Base-by-base conservation (phyloP, 2,113 vertebrate genomes). In the Hippocampus comes region DNA sequence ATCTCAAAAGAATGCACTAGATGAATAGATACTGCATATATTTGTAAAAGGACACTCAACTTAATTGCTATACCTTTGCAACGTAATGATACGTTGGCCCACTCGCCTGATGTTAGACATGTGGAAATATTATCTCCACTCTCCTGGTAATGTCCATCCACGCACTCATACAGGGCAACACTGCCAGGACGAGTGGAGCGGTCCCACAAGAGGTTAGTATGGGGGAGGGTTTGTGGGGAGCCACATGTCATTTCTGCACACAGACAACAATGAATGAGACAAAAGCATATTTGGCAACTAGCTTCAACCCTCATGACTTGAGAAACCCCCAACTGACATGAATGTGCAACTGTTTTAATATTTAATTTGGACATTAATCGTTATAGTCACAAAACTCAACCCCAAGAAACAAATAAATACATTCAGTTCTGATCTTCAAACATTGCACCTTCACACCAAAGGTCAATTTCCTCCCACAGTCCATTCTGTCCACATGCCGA, bases 391-490 rank as follows among this genome's bases (percentile, higher is more conserved):
- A 9, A 63, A 63, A 63, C 17, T 18, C 30, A 10, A 48, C 46
- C 17, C 43, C 9, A 67, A 27, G 23, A 55, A 34, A 21, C 21
- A 68, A 41, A 51, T 23, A 8, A 12, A 25, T 67, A 17, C 10
- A 57, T 18, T 42, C 10, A 57, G 38, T 8, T 43, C 25, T 51
- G 25, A 30, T 27, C 46, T 46, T 59, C 4, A 75, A 59, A 76
- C 5, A 2, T 69, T 71, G 77, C 88, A 93, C 93, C 93, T 93
- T 92, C 82, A 87, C 92, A 93, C 64, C 67, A 77, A 15, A 92
- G 70, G 70, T 87, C 78, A 77, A 81, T 63, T 30, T 89, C 89
- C 81, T 91, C 87, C 92, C 90, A 93, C 1, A 49, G 70, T 81
- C 89, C 91, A 42, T 79, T 82, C 20, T 81, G 68, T 78, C 81